Evolutionary conservation across 2,113 vertebrate species (phyloP), one percentile per base, ranked within the genome.

Genomic region (Tricholaema leucomelas): DNA sequence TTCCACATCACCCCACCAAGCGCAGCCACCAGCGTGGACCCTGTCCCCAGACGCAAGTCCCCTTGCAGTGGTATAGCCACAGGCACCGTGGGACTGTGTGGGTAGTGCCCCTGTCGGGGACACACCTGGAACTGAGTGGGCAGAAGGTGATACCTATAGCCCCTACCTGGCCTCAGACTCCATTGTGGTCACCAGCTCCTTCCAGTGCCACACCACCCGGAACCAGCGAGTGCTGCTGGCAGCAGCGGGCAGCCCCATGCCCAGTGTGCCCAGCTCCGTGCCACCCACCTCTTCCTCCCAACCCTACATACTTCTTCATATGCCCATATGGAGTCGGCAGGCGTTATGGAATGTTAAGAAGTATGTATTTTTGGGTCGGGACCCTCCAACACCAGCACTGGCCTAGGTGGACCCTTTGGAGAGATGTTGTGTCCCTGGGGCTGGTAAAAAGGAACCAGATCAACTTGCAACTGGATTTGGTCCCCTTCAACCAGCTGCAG

Each of bases 361-460:
- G 97, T 97, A 97, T 97, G 97, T 95, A 95, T 96, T 70, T 67
- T 96, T 94, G 97, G 96, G 95, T 72, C 93, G 94, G 95, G 77
- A 92, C 10, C 12, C 33, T 75, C 17, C 56, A 25, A 1, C 2
- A 3, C 12, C 67, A 24, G 12, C 48, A 12, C 20, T 3, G 4
- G 13, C 28, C 30, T 60, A 10, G 52, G 61, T 0, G 12, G 54
- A 5, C 0, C 40, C 30, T 58, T 31, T 2, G 30, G 78, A 91
- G 72, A 92, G 40, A 76, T 1, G 19, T 10, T 91, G 92, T 6
- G 75, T 95, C 85, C 87, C 96, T 96, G 95, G 81, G 88, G 97
- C 97, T 97, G 97, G 97, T 97, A 91, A 97, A 97, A 97, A 97
- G 97, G 97, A 97, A 97, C 97, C 97, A 97, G 97, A 97, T 97